Evolutionary conservation across 2,888 invertebrate species (phyloP), one percentile per base, ranked within the genome.

Genomic region (Acronicta aceris): DNA sequence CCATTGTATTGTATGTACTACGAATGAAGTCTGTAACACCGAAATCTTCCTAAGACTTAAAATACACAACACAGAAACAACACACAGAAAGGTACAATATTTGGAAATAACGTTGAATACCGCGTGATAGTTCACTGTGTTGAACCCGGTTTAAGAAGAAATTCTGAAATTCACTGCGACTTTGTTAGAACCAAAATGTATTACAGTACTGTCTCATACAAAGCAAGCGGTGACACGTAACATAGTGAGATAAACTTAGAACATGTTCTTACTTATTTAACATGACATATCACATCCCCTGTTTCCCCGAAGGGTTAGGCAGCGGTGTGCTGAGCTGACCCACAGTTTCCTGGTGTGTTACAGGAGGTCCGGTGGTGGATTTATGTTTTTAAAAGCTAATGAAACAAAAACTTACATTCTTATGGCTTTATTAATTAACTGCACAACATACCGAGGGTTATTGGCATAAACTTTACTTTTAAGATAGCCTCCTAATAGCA

Each of bases 1-100:
- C 5, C n/a, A 25, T 45, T 25, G 4, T 17, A 36, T n/a, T n/a
- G n/a, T n/a, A n/a, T n/a, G n/a, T n/a, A n/a, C 13, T 5, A 36
- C 12, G 2, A 12, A 36, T 13, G 5, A 36, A 4, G 13, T 3
- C 12, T 5, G 12, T n/a, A n/a, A 13, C 30, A 13, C 13, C 1
- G 9, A 42, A 42, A 42, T 4, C 42, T 17, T 42, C 5, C 21
- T 41, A n/a, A n/a, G n/a, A n/a, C n/a, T n/a, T n/a, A n/a, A n/a
- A n/a, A n/a, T n/a, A n/a, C n/a, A n/a, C n/a, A n/a, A n/a, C n/a
- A n/a, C n/a, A n/a, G n/a, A n/a, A n/a, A n/a, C n/a, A n/a, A n/a
- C n/a, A 40, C 73, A 56, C 52, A 42, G 56, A 43, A 53, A 56
- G 57, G 62, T 61, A 48, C 60, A 57, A 67, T 61, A 61, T 73